Evolutionary conservation across 35 echinoderm and acorn worm genomes (phyloP).

Genomic region (Lytechinus pictus): DNA sequence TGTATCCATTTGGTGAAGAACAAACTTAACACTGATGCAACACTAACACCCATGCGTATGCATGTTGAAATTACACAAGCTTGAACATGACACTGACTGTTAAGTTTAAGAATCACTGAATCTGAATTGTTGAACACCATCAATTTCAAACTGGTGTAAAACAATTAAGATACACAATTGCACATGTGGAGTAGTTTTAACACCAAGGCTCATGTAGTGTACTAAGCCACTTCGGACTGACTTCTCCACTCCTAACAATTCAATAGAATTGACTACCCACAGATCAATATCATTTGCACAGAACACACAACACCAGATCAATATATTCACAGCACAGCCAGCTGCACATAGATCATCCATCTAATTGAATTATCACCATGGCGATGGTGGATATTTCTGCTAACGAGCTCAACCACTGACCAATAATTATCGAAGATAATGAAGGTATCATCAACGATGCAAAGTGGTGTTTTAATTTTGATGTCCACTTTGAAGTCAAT

Average conservation of each 20-base stretch:
- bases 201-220: too few relatives aligned
- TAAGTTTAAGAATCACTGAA: too few relatives aligned
- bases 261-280: neutral
- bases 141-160: too few relatives aligned
- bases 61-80: too few relatives aligned
- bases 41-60: too few relatives aligned
- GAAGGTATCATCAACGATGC: neutral
- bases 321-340: slow-evolving; percentile 4
- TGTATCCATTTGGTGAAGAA: too few relatives aligned
- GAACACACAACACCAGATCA: neutral
- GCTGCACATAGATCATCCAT: neutral
- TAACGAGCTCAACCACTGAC: neutral
- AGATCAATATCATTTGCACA: neutral
- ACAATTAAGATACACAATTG: too few relatives aligned
- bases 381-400: neutral
- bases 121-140: too few relatives aligned
- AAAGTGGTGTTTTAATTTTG: neutral
- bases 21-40: too few relatives aligned
- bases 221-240: neutral
- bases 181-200: too few relatives aligned
- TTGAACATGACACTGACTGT: too few relatives aligned
- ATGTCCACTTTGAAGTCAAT: neutral
- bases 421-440: neutral
- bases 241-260: neutral
- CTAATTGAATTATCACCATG: slow-evolving; percentile 40